phyloP scores from a whole-genome alignment of 2,888 invertebrate genomes.

The Papilio demoleus region DNA sequence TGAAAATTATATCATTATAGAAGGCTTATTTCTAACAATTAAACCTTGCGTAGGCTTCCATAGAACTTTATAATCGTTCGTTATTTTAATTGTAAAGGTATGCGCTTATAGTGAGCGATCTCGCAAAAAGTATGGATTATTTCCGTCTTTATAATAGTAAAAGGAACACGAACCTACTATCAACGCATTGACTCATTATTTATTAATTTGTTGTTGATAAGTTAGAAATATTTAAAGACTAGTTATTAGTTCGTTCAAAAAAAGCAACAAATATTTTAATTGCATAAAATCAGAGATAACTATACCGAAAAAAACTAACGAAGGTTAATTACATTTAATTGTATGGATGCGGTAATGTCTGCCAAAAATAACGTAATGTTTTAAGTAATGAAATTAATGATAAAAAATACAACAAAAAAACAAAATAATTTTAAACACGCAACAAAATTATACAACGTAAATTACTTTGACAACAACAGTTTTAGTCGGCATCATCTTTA shows the following conservation, averaged over 20 bases:
- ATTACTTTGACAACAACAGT: no score
- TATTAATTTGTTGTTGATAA: not conserved
- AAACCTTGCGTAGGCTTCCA: slow-evolving; percentile 1
- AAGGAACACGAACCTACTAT: not conserved
- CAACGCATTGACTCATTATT: not conserved
- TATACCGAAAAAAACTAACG: no score
- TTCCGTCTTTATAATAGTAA: slow-evolving; percentile 1
- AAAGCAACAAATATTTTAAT: no score
- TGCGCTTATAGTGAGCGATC: slow-evolving; percentile 12
- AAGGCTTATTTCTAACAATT: not conserved
- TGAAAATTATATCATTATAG: not conserved
- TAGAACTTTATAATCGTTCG: slow-evolving; percentile 8
- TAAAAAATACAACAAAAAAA: no score
- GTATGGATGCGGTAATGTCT: not conserved
- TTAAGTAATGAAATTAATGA: no score
- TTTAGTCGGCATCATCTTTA: no score
- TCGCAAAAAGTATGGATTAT: slow-evolving; percentile 3
- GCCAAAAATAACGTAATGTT: not conserved
- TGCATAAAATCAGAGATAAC: no score
- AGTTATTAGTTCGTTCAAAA: no score
- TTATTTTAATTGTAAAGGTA: slow-evolving; percentile 32
- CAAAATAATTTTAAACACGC: no score
- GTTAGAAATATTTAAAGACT: no score
- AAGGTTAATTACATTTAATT: not conserved
- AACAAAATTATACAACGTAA: no score